Evolutionary conservation across 2,888 invertebrate genomes (phyloP).

Genomic region (Synergus japonicus): DNA sequence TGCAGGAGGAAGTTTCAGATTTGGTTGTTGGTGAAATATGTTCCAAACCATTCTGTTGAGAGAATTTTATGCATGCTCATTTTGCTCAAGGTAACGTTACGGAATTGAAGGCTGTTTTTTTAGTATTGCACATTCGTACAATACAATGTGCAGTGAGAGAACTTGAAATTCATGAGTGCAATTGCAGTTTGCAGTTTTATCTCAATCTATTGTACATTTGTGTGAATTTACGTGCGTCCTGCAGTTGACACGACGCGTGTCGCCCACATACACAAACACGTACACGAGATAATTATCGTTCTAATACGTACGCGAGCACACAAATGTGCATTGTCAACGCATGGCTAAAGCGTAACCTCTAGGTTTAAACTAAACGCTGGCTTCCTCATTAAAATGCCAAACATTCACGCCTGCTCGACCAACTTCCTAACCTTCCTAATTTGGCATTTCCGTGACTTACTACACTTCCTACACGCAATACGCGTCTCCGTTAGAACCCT

Average conservation of each 20-base stretch:
- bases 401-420: constrained; percentile 67
- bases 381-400: constrained; percentile 76
- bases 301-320: neutral
- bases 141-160: neutral
- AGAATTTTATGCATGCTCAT: neutral
- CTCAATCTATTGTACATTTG: constrained; percentile 8
- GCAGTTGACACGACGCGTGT: constrained; percentile 27
- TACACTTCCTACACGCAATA: constrained; percentile 24
- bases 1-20: neutral
- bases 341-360: constrained; percentile 46
- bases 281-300: constrained; percentile 6
- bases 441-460: constrained; percentile 65
- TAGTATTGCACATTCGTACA: no score
- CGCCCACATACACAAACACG: constrained; percentile 24
- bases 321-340: constrained; percentile 2
- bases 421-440: constrained; percentile 71
- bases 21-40: neutral
- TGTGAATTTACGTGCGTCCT: constrained; percentile 25
- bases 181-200: constrained; percentile 1
- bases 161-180: neutral
- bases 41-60: neutral
- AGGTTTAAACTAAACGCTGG: constrained; percentile 63
- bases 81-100: neutral
- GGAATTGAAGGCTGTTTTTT: no score
- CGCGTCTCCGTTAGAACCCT: constrained; percentile 25